These are phyloP conservation scores for Leucophenga maculata DNA, from an alignment of 2,888 invertebrate species.

Conservation along the genomic window DNA sequence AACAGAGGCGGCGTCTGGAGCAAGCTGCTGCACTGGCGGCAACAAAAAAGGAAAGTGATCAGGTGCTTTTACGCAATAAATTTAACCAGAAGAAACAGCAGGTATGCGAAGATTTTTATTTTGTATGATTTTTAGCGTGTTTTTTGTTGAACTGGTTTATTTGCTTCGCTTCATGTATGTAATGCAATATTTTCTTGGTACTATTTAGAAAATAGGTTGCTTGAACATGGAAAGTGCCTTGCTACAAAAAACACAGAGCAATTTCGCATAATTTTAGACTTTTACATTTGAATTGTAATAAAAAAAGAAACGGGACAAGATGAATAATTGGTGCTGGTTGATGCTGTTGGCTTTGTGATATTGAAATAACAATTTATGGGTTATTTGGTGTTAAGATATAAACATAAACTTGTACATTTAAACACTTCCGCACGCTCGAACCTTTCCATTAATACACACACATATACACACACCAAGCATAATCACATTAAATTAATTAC, in stretches of 20 bases:
- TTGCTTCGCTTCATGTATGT: slow-evolving; percentile 32
- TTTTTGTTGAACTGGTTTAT: slow-evolving; percentile 13
- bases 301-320: too few species aligned
- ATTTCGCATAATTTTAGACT: too few species aligned
- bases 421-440: too few species aligned
- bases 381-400: too few species aligned
- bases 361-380: too few species aligned
- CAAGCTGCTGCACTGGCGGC: slow-evolving; percentile 85
- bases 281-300: too few species aligned
- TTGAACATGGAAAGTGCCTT: slow-evolving; percentile 70
- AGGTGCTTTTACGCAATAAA: slow-evolving; percentile 82
- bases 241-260: slow-evolving; percentile 46
- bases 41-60: slow-evolving; percentile 79
- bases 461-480: too few species aligned
- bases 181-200: slow-evolving; percentile 55
- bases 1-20: slow-evolving; percentile 89
- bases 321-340: too few species aligned
- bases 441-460: too few species aligned
- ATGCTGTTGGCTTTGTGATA: too few species aligned
- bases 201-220: slow-evolving; percentile 71
- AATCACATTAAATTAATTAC: too few species aligned
- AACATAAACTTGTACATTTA: too few species aligned
- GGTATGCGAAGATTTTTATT: slow-evolving; percentile 73
- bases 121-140: slow-evolving; percentile 28
- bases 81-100: slow-evolving; percentile 92